phyloP scores from a whole-genome alignment of 2,113 vertebrate genomes.

The Percina caprodes region DNA sequence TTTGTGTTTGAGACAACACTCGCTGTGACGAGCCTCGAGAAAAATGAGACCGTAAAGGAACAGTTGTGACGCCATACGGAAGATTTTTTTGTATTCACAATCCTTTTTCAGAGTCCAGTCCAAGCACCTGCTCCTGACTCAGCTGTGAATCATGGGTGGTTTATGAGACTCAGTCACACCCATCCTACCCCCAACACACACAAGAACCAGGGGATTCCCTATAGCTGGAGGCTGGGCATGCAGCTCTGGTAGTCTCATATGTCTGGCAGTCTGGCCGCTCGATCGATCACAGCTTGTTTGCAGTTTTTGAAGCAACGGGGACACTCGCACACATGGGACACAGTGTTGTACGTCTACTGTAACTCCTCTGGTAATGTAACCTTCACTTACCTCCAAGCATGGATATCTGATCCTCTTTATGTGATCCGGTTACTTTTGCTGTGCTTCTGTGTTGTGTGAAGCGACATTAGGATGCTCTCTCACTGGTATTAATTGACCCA shows the following conservation, averaged over 20 bases:
- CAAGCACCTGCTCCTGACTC: constrained; percentile 72
- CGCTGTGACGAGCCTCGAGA: constrained; percentile 5
- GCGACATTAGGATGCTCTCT: constrained; percentile 16
- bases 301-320: constrained; percentile 5
- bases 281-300: constrained; percentile 35
- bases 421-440: constrained; percentile 18
- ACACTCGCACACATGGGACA: background rate
- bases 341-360: background rate
- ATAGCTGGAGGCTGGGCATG: constrained; percentile 23
- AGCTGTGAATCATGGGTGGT: constrained; percentile 56
- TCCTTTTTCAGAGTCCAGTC: constrained; percentile 37
- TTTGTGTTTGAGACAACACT: constrained; percentile 25
- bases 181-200: background rate
- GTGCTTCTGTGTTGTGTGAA: constrained; percentile 1
- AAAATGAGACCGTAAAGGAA: background rate
- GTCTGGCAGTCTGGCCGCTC: constrained; percentile 30
- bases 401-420: constrained; percentile 1
- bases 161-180: constrained; percentile 54
- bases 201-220: constrained; percentile 59
- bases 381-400: constrained; percentile 4
- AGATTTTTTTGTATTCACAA: background rate
- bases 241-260: constrained; percentile 30
- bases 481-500: constrained; percentile 32
- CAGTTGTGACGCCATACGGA: background rate
- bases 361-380: constrained; percentile 19